phyloP scores from a whole-genome alignment of 2,888 invertebrate genomes.

The Cephalotes varians region DNA sequence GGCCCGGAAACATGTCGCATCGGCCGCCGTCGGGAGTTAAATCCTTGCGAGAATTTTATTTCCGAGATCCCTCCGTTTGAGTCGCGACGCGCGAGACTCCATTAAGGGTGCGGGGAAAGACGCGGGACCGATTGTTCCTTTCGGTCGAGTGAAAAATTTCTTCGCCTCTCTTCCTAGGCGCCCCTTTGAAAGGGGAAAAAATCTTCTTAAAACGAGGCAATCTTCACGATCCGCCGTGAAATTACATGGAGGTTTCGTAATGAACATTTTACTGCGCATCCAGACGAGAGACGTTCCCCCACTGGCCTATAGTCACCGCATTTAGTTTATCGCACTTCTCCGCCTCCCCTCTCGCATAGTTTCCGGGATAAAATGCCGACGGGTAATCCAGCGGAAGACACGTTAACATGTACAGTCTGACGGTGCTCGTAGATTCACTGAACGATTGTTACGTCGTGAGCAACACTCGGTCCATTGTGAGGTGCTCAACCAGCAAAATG shows the following conservation, averaged over 20 bases:
- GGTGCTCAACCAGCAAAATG: constrained; percentile 61
- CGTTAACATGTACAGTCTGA: constrained; percentile 6
- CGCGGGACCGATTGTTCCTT: constrained; percentile 57
- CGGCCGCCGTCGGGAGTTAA: constrained; percentile 52
- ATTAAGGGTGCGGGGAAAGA: constrained; percentile 21
- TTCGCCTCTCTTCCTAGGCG: constrained; percentile 16
- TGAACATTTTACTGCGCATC: constrained; percentile 50
- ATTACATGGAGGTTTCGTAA: constrained; percentile 61
- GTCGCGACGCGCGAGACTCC: constrained; percentile 22
- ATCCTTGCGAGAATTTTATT: constrained; percentile 59
- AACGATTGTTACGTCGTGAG: constrained; percentile 54
- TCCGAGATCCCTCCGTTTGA: constrained; percentile 39
- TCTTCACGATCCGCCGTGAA: constrained; percentile 60
- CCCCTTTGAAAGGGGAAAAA: neutral
- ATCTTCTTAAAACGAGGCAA: constrained; percentile 60
- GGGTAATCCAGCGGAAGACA: constrained; percentile 36
- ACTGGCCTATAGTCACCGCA: constrained; percentile 54
- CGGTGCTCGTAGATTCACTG: constrained; percentile 49
- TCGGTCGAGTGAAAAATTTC: constrained; percentile 68
- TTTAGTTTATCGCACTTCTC: constrained; percentile 60
- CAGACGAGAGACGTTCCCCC: constrained; percentile 51
- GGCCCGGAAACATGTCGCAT: constrained; percentile 67
- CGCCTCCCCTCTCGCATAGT: neutral
- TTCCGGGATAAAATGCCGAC: constrained; percentile 34
- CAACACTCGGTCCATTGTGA: constrained; percentile 40